Evolutionary conservation across 2,113 vertebrate genomes (phyloP), one percentile per base, ranked within the genome.

Genomic region (Hippoglossus stenolepis): DNA sequence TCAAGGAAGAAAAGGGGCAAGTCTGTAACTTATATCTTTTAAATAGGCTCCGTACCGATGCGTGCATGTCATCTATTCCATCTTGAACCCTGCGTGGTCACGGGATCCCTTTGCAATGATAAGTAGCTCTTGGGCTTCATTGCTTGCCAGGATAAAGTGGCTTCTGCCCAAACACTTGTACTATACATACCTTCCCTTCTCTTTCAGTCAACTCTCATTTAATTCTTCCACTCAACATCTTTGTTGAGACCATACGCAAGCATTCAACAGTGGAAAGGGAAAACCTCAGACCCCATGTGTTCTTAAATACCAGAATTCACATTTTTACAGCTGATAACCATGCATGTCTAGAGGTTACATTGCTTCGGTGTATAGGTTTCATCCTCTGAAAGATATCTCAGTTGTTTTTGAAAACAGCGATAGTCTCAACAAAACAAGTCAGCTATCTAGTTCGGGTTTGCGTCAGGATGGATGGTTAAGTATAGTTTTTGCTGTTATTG

Each of bases 401-500:
- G 49, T 61, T 53, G 12, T 62, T 75, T 79, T 79, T 84, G 21
- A 62, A 80, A 77, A 68, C 43, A 26, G 5, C 10, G 26, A 66
- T 57, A 28, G 49, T 70, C 63, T 61, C 9, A 68, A 62, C 74
- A 80, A 76, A 78, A 54, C 69, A 77, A 81, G 28, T 61, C 61
- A 67, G 63, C 69, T 74, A 65, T 79, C 40, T 70, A 56, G 35
- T 43, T 68, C 3, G 11, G 70, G 71, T 89, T 86, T 89, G 71
- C 38, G 66, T 83, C 77, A 79, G 65, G 63, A 69, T 65, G 4
- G 58, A 81, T 80, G 70, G 60, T 85, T 86, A 70, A 85, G 77
- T 81, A 66, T 57, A 73, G 70, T 79, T 75, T 83, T 83, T 80
- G 26, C 75, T 87, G 70, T 78, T 89, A 60, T 78, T 87, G 83